phyloP scores from a whole-genome alignment of 2,888 invertebrate species.

The Sinodicranocentrus sp. region DNA sequence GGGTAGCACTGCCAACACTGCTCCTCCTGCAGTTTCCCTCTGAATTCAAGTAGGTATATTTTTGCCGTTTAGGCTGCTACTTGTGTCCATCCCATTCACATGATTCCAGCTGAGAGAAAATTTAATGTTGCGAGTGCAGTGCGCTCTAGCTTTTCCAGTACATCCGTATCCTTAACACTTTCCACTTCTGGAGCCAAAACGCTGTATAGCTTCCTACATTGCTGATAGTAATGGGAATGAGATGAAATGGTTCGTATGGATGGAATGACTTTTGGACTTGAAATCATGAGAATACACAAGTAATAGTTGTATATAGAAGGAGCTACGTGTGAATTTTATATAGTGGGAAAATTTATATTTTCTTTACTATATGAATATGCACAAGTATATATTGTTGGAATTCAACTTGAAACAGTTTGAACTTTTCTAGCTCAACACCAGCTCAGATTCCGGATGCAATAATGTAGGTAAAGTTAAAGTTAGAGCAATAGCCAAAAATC shows the following conservation, averaged over 20 bases:
- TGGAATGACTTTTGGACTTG: constrained; percentile 66
- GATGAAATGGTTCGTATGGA: constrained; percentile 62
- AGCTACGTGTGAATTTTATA: background rate
- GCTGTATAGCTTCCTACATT: background rate
- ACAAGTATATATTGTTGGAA: too few relatives aligned
- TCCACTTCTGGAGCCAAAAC: constrained; percentile 54
- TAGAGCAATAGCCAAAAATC: constrained; percentile 40
- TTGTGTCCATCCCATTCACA: background rate
- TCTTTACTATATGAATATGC: background rate
- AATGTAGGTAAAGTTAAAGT: constrained; percentile 38
- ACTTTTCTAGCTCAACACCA: too few relatives aligned
- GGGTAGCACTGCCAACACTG: constrained; percentile 32
- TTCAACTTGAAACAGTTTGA: too few relatives aligned
- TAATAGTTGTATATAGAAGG: background rate
- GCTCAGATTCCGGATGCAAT: constrained; percentile 42
- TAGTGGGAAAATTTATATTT: background rate
- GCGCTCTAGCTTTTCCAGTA: background rate
- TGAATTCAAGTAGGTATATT: background rate
- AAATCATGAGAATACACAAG: constrained; percentile 18
- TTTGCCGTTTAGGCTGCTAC: background rate
- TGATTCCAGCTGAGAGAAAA: background rate
- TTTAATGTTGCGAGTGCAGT: background rate
- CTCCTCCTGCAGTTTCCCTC: constrained; percentile 15
- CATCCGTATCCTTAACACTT: constrained; percentile 31
- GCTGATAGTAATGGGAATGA: constrained; percentile 55